Evolutionary conservation across 1,140 invertebrate species (phyloP).

Genomic region (Atopsyche davidsoni): DNA sequence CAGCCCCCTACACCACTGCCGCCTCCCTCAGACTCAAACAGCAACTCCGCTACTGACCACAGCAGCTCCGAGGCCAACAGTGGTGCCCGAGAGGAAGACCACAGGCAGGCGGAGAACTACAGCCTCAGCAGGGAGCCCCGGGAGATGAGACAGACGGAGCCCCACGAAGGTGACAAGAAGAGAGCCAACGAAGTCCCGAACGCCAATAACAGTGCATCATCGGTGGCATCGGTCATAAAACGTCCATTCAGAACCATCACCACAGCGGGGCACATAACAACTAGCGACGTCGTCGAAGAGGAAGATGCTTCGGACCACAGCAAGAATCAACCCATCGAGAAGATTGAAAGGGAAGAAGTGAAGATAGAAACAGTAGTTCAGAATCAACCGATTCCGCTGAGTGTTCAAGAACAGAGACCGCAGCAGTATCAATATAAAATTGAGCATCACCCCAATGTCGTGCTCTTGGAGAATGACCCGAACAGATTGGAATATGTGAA

Average conservation of each 20-base stretch:
- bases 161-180: neutral
- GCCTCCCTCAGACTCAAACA: no score
- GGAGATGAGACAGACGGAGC: neutral
- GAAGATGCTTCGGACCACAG: slow-evolving; percentile 25
- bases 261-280: slow-evolving; percentile 54
- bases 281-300: slow-evolving; percentile 38
- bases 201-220: neutral
- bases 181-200: neutral
- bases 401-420: no score
- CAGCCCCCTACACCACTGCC: slow-evolving; percentile 8
- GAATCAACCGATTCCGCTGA: slow-evolving; percentile 6
- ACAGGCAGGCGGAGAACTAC: slow-evolving; percentile 15
- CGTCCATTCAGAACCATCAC: slow-evolving; percentile 55
- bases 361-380: neutral
- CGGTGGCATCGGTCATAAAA: slow-evolving; percentile 47
- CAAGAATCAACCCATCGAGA: slow-evolving; percentile 3
- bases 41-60: neutral
- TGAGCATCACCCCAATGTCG: slow-evolving; percentile 8
- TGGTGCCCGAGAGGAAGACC: slow-evolving; percentile 2
- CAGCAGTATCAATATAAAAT: slow-evolving; percentile 19
- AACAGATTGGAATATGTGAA: slow-evolving; percentile 15
- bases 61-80: slow-evolving; percentile 2
- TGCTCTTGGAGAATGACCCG: slow-evolving; percentile 14
- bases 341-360: neutral
- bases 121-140: neutral